Conservation (phyloP, 2,888 invertebrate species). For the Hydrotaea cyrtoneurina region DNA sequence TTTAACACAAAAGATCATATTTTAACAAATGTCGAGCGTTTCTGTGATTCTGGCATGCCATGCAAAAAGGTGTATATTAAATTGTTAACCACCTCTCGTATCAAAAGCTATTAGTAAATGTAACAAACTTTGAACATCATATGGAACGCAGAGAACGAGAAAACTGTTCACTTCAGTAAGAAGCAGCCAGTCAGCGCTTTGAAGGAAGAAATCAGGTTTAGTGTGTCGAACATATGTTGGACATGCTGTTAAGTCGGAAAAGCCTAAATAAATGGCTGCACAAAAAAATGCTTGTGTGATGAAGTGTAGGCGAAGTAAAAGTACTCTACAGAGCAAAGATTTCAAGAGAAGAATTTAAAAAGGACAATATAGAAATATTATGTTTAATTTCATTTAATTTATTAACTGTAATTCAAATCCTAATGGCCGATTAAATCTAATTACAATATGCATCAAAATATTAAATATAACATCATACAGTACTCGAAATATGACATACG, state of each 20-base stretch:
- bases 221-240: constrained; percentile 60
- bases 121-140: constrained; percentile 29
- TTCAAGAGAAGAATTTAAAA: too few species aligned
- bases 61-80: constrained; percentile 52
- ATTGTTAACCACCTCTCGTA: constrained; percentile 49
- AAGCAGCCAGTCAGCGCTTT: background rate
- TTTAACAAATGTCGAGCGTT: background rate
- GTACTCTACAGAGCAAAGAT: background rate
- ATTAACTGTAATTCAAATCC: too few species aligned
- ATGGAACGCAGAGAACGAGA: background rate
- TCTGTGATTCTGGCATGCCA: background rate
- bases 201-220: constrained; percentile 6
- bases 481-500: too few species aligned
- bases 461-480: too few species aligned
- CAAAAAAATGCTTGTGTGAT: background rate
- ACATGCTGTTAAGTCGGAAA: constrained; percentile 61
- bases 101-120: constrained; percentile 47
- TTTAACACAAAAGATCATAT: constrained; percentile 31
- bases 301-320: background rate
- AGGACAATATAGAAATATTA: too few species aligned
- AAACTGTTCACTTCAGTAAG: background rate
- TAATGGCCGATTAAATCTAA: too few species aligned
- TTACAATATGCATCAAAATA: too few species aligned
- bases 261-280: constrained; percentile 26
- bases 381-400: too few species aligned